These are phyloP conservation scores for Suricata suricatta DNA, from an alignment of 2,113 vertebrate genomes.

Conservation along the genomic window DNA sequence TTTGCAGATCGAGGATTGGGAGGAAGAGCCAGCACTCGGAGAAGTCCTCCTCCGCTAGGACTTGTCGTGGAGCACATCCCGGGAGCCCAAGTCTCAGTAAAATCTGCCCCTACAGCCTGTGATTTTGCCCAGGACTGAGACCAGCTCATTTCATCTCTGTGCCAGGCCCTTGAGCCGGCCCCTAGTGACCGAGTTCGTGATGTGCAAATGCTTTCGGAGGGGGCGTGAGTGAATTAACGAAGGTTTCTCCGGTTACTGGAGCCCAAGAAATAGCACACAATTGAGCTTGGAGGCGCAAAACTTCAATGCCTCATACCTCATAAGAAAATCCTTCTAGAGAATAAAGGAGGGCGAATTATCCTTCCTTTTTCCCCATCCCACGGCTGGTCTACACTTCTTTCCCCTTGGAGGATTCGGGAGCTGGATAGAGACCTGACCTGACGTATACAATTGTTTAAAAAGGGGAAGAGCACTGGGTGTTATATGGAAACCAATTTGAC, in stretches of 20 bases:
- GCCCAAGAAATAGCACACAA: background rate
- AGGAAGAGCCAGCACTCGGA: background rate
- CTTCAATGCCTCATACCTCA: background rate
- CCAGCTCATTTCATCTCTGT: background rate
- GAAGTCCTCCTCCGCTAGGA: background rate
- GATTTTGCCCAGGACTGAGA: background rate
- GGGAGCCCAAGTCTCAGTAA: background rate
- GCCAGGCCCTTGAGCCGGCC: background rate
- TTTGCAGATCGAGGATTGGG: too few species aligned
- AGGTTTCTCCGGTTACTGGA: too few species aligned
- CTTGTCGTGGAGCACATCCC: background rate
- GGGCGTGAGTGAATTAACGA: background rate
- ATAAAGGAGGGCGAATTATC: background rate
- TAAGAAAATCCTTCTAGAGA: background rate
- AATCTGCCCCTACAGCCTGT: background rate
- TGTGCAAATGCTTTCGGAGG: background rate
- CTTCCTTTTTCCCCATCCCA: background rate
- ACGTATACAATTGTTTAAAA: background rate
- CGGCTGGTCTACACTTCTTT: background rate
- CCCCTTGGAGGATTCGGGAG: background rate
- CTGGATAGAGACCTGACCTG: background rate
- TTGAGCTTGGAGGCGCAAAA: background rate
- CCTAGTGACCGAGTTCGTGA: background rate
- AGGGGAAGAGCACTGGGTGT: background rate
- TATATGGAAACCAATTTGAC: too few species aligned